A percentile compares a stretch with the other conserved stretches of the same genome.
phyloP scores from a whole-genome alignment of 2,113 vertebrate species.

The Lagenorhynchus albirostris region DNA sequence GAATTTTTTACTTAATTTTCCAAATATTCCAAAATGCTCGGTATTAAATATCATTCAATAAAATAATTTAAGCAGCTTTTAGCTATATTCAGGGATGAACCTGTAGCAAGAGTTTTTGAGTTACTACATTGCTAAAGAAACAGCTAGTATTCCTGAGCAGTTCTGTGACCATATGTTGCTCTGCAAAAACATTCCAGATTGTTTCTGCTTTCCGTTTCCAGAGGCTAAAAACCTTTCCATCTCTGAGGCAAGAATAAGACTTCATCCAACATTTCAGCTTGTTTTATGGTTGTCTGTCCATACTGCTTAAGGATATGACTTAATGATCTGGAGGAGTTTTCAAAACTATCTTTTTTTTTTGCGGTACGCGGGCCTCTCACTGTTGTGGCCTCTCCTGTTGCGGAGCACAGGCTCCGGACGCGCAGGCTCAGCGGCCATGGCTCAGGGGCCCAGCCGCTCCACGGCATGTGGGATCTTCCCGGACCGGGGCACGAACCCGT shows the following conservation, averaged over 20 bases:
- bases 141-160: conserved; percentile 31
- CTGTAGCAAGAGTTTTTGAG: conserved; percentile 16
- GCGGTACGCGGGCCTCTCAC: no score
- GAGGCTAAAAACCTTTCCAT: background rate
- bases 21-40: background rate
- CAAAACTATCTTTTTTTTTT: background rate
- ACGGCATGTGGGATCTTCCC: no score
- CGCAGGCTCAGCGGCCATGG: no score
- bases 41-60: conserved; percentile 40
- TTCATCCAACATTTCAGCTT: background rate
- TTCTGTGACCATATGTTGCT: conserved; percentile 38
- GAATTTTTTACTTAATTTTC: conserved; percentile 24
- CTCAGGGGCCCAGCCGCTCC: no score
- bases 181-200: background rate
- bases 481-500: no score
- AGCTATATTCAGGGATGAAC: background rate
- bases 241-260: background rate
- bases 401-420: no score
- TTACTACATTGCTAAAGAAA: conserved; percentile 31
- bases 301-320: background rate
- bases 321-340: background rate
- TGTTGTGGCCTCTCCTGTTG: no score
- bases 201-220: background rate
- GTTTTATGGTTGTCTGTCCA: background rate
- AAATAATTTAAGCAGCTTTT: conserved; percentile 39